A percentile compares a stretch with the other conserved stretches of the same genome.
phyloP scores from a whole-genome alignment of 2,888 invertebrate genomes.

The Villa cingulata region DNA sequence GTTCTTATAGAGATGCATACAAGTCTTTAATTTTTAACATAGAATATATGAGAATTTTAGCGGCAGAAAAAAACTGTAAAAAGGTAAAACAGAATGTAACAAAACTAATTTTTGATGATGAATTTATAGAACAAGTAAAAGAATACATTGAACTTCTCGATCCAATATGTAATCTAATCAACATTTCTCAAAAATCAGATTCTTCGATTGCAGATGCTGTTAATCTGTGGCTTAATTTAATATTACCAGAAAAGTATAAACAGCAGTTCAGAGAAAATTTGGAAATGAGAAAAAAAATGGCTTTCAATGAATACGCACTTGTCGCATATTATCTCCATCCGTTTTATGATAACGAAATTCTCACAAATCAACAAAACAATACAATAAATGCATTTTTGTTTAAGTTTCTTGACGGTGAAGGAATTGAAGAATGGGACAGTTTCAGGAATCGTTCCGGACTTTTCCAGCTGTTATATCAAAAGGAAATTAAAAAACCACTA shows the following conservation, averaged over 20 bases:
- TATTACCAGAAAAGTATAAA: slow-evolving; percentile 6
- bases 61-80: not conserved
- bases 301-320: not conserved
- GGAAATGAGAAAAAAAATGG: not conserved
- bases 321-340: slow-evolving; percentile 6
- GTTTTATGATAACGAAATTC: not conserved
- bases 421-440: not conserved
- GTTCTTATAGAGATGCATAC: too few species aligned
- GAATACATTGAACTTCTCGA: not conserved
- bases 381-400: slow-evolving; percentile 5
- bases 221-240: slow-evolving; percentile 8
- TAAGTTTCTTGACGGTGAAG: slow-evolving; percentile 5
- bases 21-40: too few species aligned
- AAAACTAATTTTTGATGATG: slow-evolving; percentile 8
- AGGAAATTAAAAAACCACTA: slow-evolving; percentile 1
- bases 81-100: not conserved
- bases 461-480: not conserved
- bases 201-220: slow-evolving; percentile 8
- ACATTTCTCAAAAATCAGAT: slow-evolving; percentile 1
- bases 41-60: too few species aligned
- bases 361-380: not conserved
- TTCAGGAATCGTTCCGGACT: too few species aligned
- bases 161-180: not conserved
- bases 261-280: not conserved
- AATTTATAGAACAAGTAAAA: slow-evolving; percentile 5